Conservation (phyloP, 2,113 vertebrate genomes). For the Limnothrissa miodon region DNA sequence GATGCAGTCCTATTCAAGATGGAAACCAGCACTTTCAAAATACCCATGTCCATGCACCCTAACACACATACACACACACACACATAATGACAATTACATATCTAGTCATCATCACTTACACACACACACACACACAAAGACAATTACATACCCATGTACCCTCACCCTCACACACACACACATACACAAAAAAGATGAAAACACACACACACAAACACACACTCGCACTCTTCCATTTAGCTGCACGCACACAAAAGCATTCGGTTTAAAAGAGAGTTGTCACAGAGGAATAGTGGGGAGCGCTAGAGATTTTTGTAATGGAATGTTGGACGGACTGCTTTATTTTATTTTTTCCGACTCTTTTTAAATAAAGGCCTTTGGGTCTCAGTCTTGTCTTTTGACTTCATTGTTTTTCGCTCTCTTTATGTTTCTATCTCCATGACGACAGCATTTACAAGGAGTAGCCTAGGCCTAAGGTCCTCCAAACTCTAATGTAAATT, state of each 20-base stretch:
- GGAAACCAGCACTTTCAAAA: conserved; percentile 1
- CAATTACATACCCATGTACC: not conserved
- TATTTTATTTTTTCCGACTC: conserved; percentile 51
- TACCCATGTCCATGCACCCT: not conserved
- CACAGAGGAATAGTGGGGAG: not conserved
- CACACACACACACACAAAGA: not conserved
- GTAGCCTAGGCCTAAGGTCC: no score
- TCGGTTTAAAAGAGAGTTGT: conserved; percentile 22
- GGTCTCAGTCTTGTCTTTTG: conserved; percentile 42
- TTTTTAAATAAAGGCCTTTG: conserved; percentile 54
- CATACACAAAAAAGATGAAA: no score
- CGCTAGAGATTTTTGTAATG: conserved; percentile 52
- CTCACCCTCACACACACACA: not conserved
- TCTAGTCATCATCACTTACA: not conserved
- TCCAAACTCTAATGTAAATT: no score
- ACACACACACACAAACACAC: not conserved
- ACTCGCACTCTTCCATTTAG: not conserved
- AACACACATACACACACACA: not conserved
- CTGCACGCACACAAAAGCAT: conserved; percentile 30
- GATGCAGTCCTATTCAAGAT: not conserved
- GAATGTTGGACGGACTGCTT: conserved; percentile 53
- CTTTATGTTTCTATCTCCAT: not conserved
- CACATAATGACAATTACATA: not conserved
- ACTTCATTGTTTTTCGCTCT: not conserved
- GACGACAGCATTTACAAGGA: no score